Percentiles rank a stretch among this genome's conserved stretches.
These are phyloP conservation scores for Rhagonycha fulva DNA, from an alignment of 2,888 invertebrate species.

Conservation along the genomic window DNA sequence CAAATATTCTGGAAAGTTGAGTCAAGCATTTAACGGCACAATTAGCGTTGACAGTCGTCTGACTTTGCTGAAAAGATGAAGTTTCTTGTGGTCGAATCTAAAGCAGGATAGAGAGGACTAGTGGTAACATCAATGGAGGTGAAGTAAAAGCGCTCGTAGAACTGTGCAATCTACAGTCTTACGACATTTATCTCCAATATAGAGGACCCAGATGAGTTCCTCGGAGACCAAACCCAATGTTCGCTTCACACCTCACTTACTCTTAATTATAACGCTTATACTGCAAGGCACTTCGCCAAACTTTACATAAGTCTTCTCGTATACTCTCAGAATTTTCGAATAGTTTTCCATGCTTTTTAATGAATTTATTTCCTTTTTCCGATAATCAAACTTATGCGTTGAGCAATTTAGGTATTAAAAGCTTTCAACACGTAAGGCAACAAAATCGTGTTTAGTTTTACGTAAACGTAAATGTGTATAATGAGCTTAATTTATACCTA, in stretches of 20 bases:
- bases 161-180: constrained; percentile 32
- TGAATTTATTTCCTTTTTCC: constrained; percentile 20
- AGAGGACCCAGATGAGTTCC: constrained; percentile 48
- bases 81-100: constrained; percentile 30
- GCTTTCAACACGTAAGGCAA: neutral
- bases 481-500: constrained; percentile 4
- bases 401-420: neutral
- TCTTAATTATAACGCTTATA: constrained; percentile 51
- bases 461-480: neutral
- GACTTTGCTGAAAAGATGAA: constrained; percentile 15
- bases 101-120: constrained; percentile 19
- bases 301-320: constrained; percentile 28
- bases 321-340: constrained; percentile 26
- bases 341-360: constrained; percentile 24
- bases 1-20: constrained; percentile 10
- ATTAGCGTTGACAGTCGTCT: constrained; percentile 27
- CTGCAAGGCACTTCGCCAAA: constrained; percentile 33
- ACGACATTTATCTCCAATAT: constrained; percentile 41
- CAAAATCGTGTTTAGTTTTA: neutral
- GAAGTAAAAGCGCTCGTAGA: constrained; percentile 25
- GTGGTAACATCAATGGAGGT: constrained; percentile 21
- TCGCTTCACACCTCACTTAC: constrained; percentile 53
- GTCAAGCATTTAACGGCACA: constrained; percentile 29
- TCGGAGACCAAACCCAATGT: constrained; percentile 47
- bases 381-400: neutral